These are phyloP conservation scores for Drosophila pseudoananassae DNA, from an alignment of 1,140 invertebrate genomes.

Conservation along the genomic window DNA sequence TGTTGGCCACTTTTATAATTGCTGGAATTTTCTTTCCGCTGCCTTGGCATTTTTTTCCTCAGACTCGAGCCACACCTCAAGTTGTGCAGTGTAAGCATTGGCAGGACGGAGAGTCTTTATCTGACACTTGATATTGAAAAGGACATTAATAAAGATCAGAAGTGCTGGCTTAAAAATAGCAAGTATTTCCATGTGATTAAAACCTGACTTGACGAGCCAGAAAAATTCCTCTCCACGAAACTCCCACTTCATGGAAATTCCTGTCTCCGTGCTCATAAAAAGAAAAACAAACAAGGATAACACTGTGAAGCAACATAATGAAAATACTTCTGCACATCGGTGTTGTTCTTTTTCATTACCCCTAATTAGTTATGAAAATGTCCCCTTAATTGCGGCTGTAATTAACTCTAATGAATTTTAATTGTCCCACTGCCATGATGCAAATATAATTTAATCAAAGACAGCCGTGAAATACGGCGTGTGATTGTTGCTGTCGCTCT, in stretches of 20 bases:
- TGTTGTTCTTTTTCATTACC: conserved; percentile 31
- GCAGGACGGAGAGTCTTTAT: not conserved
- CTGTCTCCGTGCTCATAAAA: conserved; percentile 31
- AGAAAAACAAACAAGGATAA: conserved; percentile 44
- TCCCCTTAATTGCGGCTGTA: conserved; percentile 66
- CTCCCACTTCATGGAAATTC: conserved; percentile 24
- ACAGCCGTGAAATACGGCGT: conserved; percentile 43
- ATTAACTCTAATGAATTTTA: conserved; percentile 76
- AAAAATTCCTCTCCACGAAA: conserved; percentile 1
- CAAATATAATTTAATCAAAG: conserved; percentile 63
- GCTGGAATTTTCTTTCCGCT: conserved; percentile 25
- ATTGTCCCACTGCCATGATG: conserved; percentile 46
- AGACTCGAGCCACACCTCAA: too few species aligned
- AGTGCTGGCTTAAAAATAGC: not conserved
- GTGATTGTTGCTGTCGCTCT: conserved; percentile 31
- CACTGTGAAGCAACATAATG: conserved; percentile 42
- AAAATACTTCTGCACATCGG: conserved; percentile 28
- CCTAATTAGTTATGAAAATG: conserved; percentile 73
- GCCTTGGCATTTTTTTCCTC: conserved; percentile 34
- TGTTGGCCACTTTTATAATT: conserved; percentile 42
- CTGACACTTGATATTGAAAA: conserved; percentile 16
- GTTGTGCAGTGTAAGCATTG: conserved; percentile 32
- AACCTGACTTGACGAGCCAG: not conserved
- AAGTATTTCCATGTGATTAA: conserved; percentile 1
- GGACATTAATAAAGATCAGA: not conserved